These are phyloP conservation scores for Nettapus auritus DNA, from an alignment of 2,113 vertebrate species.

Conservation along the genomic window DNA sequence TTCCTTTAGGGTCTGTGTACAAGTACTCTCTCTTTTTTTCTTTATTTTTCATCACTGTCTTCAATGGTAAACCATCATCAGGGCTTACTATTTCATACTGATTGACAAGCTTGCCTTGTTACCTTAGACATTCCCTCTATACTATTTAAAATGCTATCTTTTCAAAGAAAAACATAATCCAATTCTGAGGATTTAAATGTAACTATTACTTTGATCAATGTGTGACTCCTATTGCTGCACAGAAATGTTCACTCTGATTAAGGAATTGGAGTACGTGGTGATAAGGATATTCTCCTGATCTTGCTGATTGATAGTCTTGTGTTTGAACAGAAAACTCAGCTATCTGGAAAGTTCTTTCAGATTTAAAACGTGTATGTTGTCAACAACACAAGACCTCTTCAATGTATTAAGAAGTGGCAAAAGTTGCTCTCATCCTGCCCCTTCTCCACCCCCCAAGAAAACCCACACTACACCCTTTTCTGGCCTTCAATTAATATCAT, in stretches of 20 bases:
- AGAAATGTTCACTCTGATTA: not conserved
- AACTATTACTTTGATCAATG: not conserved
- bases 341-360: not conserved
- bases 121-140: not conserved
- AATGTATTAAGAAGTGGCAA: not conserved
- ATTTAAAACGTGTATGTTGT: not conserved
- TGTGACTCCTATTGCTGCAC: not conserved
- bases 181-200: not conserved
- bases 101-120: not conserved
- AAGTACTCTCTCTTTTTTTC: not conserved
- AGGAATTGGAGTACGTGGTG: not conserved
- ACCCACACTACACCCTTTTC: not conserved
- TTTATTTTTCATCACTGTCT: not conserved
- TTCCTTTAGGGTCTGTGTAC: not conserved
- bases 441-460: accelerated
- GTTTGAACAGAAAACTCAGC: not conserved
- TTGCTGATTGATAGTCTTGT: not conserved
- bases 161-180: not conserved
- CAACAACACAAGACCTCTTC: not conserved
- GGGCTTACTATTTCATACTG: not conserved
- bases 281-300: not conserved
- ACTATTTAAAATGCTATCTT: not conserved
- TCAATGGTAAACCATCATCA: no score
- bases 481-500: not conserved
- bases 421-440: not conserved